Conservation (phyloP, 2,113 vertebrate genomes). For the Sinocyclocheilus maitianheensis region DNA sequence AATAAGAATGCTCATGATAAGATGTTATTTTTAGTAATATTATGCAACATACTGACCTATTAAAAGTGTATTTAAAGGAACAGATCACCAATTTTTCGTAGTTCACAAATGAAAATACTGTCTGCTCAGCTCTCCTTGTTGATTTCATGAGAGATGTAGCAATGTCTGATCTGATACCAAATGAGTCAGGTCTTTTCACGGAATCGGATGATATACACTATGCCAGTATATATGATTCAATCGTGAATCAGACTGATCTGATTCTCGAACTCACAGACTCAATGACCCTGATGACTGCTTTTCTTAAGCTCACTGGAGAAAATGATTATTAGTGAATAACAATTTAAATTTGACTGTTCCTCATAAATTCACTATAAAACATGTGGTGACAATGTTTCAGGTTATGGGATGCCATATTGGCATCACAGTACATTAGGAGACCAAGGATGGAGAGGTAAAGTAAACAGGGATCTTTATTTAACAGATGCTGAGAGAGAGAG, state of each 20-base stretch:
- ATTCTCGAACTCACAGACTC: not conserved
- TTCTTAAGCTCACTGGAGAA: not conserved
- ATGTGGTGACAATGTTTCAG: not conserved
- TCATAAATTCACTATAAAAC: not conserved
- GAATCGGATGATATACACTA: not conserved
- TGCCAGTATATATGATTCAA: not conserved
- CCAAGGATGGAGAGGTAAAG: no score
- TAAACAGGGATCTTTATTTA: no score
- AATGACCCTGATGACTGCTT: not conserved
- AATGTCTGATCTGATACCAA: not conserved
- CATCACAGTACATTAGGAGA: no score
- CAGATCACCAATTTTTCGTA: not conserved
- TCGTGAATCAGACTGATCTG: not conserved
- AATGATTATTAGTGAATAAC: not conserved
- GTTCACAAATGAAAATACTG: not conserved
- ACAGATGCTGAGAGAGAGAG: no score
- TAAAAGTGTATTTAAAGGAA: not conserved
- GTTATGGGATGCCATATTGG: not conserved
- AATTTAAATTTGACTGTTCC: not conserved
- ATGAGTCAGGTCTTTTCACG: not conserved
- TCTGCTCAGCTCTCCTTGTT: not conserved
- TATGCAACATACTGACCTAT: not conserved
- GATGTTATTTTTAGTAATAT: slow-evolving; percentile 9
- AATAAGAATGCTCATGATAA: not conserved
- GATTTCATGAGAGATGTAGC: not conserved